Evolutionary conservation across 1,140 invertebrate genomes (phyloP), one percentile per base, ranked within the genome.

Genomic region (Trichogramma pretiosum): DNA sequence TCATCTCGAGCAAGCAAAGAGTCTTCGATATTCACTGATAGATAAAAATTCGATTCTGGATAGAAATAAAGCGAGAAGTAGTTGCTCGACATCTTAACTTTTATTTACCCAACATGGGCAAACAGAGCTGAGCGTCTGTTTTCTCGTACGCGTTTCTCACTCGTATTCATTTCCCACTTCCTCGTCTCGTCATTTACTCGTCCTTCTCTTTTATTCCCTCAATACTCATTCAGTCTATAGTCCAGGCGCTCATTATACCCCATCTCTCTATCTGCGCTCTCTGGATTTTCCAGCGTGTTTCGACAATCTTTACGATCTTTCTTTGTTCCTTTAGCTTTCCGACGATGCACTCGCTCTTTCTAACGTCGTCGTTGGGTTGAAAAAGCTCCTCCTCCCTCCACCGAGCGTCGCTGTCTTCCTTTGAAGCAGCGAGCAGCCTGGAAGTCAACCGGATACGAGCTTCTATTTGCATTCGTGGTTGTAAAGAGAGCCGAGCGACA

Each of bases 391-490:
- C n/a, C n/a, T 47, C 37, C 33, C 16, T 23, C 11, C 23, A 16
- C 35, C 54, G 38, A 26, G 35, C 35, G 18, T 22, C 14, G 38
- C 10, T 22, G 32, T 23, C 24, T 34, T 49, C 46, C 45, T 42
- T 50, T 46, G 33, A 8, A 16, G 16, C 17, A 17, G 18, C 19
- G 32, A 46, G 34, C 41, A 40, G 30, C 40, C 54, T 59, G 60
- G 60, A 64, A 61, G 56, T 53, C 48, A 50, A 55, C 45, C 64
- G 61, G 63, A 65, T 64, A 65, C 62, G 55, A 54, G 40, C 46
- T 23, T 40, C 56, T 58, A 67, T 67, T 67, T 65, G 63, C 64
- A 67, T 67, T 61, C 62, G 58, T 45, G 56, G 61, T 54, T 60
- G 61, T 64, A 63, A 65, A 65, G 59, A 54, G 57, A n/a, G n/a